Evolutionary conservation across 2,797 vertebrate species (phyloP).

Genomic region (Rhodeus uyekii): DNA sequence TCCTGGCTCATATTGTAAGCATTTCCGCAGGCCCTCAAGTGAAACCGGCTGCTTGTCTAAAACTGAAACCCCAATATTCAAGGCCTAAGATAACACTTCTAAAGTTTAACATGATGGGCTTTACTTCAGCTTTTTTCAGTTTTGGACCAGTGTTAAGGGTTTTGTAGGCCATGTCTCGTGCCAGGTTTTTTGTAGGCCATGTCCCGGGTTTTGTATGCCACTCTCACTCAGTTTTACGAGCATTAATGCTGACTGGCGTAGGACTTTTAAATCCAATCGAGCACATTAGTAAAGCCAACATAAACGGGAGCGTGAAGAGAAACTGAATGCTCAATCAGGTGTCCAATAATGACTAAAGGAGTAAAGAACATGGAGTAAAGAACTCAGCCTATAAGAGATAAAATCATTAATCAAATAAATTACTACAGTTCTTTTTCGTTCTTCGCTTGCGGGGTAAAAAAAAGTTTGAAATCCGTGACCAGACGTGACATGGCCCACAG

Average conservation of each 20-base stretch:
- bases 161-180: conserved; percentile 13
- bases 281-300: conserved; percentile 26
- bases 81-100: conserved; percentile 18
- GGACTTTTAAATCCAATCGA: conserved; percentile 34
- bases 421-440: not conserved
- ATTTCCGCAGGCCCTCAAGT: conserved; percentile 3
- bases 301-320: conserved; percentile 39
- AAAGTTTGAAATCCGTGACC: not conserved
- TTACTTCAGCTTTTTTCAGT: conserved; percentile 1
- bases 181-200: conserved; percentile 18
- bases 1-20: conserved; percentile 5
- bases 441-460: not conserved
- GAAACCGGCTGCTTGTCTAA: conserved; percentile 23
- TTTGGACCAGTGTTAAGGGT: conserved; percentile 7
- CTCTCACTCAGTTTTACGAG: conserved; percentile 33
- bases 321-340: not conserved
- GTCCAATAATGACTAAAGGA: not conserved
- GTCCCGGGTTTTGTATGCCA: conserved; percentile 26
- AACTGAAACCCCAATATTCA: not conserved
- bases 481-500: not conserved
- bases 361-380: conserved; percentile 15
- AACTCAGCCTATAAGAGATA: not conserved
- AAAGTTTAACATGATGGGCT: conserved; percentile 32
- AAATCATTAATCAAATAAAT: not conserved
- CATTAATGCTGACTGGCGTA: conserved; percentile 28